Evolutionary conservation across 2,797 vertebrate species (phyloP).

Genomic region (Myotis planiceps): DNA sequence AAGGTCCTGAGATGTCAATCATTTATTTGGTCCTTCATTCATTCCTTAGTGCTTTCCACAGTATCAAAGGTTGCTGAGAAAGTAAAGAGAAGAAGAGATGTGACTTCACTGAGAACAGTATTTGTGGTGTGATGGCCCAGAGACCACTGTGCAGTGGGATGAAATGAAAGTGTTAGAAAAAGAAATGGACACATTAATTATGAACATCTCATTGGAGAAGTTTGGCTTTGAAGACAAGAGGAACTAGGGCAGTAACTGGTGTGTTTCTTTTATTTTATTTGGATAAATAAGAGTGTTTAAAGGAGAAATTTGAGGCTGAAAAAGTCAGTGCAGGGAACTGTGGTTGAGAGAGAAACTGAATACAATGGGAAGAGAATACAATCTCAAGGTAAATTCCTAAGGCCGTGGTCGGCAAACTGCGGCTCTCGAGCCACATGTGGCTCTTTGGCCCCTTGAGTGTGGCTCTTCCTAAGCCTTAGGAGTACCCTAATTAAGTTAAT

Average conservation of each 20-base stretch:
- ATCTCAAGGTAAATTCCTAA: not conserved
- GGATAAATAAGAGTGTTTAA: not conserved
- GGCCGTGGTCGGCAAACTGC: not conserved
- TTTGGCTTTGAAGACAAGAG: not conserved
- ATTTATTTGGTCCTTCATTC: not conserved
- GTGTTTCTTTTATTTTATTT: not conserved
- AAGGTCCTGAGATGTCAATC: not conserved
- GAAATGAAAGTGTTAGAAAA: not conserved
- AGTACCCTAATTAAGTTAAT: too few species aligned
- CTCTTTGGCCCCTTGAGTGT: too few species aligned
- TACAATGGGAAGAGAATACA: not conserved
- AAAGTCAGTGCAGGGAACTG: not conserved
- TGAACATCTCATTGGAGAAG: not conserved
- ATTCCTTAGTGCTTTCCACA: not conserved
- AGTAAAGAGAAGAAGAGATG: not conserved
- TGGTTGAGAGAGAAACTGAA: not conserved
- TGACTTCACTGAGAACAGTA: not conserved
- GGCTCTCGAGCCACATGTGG: too few species aligned
- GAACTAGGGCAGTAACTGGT: not conserved
- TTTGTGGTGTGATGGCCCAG: not conserved
- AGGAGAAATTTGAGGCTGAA: not conserved
- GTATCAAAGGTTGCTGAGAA: not conserved
- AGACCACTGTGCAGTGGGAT: not conserved
- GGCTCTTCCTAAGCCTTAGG: too few species aligned
- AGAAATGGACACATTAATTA: not conserved